These are phyloP conservation scores for Aproaerema taeniolella DNA, from an alignment of 2,888 invertebrate genomes.

Conservation along the genomic window DNA sequence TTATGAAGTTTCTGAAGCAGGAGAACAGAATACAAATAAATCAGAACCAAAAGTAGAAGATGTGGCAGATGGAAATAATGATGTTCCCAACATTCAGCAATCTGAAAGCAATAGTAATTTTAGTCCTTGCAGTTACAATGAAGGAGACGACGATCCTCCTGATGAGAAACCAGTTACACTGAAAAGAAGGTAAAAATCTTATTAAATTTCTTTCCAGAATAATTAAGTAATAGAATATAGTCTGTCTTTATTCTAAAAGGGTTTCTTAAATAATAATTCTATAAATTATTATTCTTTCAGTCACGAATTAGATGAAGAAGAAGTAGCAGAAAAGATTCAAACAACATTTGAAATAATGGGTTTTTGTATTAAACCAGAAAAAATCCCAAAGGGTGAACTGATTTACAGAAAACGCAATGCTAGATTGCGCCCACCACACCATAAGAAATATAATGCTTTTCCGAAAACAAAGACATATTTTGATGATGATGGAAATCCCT, in stretches of 20 bases:
- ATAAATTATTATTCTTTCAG: no score
- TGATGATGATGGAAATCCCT: constrained; percentile 81
- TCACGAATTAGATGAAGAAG: constrained; percentile 74
- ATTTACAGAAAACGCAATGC: constrained; percentile 80
- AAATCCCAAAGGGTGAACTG: constrained; percentile 74
- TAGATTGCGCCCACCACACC: constrained; percentile 68
- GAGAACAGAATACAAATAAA: constrained; percentile 30
- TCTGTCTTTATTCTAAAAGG: no score
- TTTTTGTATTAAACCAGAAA: constrained; percentile 47
- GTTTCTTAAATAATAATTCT: no score
- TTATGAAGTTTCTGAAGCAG: constrained; percentile 38
- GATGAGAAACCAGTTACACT: constrained; percentile 69
- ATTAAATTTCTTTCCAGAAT: no score
- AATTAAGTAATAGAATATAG: no score
- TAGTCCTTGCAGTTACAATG: constrained; percentile 39
- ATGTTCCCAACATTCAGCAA: constrained; percentile 22
- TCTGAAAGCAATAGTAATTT: constrained; percentile 30
- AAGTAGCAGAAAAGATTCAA: constrained; percentile 75
- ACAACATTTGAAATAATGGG: constrained; percentile 82
- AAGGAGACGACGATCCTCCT: constrained; percentile 71
- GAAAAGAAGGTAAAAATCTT: constrained; percentile 69
- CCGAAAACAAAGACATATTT: constrained; percentile 81
- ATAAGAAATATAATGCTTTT: constrained; percentile 45
- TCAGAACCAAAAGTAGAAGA: constrained; percentile 23
- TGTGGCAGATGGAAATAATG: constrained; percentile 19